Conservation (phyloP, 2,113 vertebrate species). For the Tetrax tetrax region DNA sequence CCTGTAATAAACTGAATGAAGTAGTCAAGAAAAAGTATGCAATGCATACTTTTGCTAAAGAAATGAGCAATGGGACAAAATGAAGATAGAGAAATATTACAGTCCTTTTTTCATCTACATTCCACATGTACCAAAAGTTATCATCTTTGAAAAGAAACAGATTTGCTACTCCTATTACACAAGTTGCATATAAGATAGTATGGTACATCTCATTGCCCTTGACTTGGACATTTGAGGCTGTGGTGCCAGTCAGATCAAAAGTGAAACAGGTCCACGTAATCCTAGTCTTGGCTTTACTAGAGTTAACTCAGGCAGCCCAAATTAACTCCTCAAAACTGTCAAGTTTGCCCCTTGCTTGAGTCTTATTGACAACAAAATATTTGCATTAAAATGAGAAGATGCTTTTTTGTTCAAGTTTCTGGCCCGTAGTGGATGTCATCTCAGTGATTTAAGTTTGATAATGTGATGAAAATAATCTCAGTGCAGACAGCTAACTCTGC, state of each 20-base stretch:
- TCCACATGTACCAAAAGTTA: background rate
- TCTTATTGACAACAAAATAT: background rate
- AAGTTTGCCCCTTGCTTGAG: background rate
- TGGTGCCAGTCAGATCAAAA: background rate
- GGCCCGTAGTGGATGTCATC: background rate
- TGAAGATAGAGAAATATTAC: background rate
- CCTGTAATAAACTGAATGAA: conserved; percentile 6
- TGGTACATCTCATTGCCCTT: background rate
- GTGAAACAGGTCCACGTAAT: background rate
- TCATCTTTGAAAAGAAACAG: background rate
- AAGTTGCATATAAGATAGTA: background rate
- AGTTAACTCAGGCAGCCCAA: background rate
- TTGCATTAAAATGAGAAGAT: background rate
- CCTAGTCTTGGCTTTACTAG: background rate
- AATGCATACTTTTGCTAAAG: background rate
- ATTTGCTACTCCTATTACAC: background rate
- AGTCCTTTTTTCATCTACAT: background rate
- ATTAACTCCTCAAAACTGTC: background rate
- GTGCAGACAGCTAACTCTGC: background rate
- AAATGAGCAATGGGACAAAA: background rate
- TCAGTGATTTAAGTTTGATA: background rate
- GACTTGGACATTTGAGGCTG: background rate
- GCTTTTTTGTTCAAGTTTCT: background rate
- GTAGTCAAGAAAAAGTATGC: background rate
- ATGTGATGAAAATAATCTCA: background rate